Percentiles rank a stretch among this genome's conserved stretches.
Evolutionary conservation across 2,888 invertebrate species (phyloP).

Genomic region (Glaucopsyche alexis): DNA sequence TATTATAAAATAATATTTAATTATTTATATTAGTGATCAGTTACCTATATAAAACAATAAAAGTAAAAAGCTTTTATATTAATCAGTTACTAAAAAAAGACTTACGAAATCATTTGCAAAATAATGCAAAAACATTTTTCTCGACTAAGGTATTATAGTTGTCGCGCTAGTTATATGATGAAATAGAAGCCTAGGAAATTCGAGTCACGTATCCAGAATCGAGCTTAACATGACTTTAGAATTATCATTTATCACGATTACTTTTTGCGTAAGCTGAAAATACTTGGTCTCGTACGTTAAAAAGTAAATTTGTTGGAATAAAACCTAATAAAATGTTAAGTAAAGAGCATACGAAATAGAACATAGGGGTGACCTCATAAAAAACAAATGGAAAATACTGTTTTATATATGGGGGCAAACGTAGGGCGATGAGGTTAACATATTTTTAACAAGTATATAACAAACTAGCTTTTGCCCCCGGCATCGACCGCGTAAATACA

Average conservation of each 20-base stretch:
- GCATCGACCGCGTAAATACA: too few relatives aligned
- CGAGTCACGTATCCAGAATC: slow-evolving; percentile 19
- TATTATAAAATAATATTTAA: too few relatives aligned
- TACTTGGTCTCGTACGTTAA: neutral
- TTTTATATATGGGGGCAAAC: neutral
- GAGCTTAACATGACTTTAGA: slow-evolving; percentile 23
- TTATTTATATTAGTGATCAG: too few relatives aligned
- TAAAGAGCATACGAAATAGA: neutral
- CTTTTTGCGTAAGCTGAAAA: slow-evolving; percentile 18
- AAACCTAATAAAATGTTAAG: neutral
- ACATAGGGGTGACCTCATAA: neutral
- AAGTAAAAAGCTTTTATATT: too few relatives aligned
- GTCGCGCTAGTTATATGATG: slow-evolving; percentile 8
- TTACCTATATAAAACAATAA: too few relatives aligned
- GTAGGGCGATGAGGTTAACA: neutral
- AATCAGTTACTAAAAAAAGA: neutral
- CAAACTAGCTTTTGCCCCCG: too few relatives aligned
- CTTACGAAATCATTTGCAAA: neutral
- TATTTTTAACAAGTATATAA: neutral
- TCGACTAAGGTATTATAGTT: neutral
- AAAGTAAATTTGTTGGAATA: neutral
- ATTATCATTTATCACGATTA: slow-evolving; percentile 27
- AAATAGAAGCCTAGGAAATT: slow-evolving; percentile 12
- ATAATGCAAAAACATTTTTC: neutral
- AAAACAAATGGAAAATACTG: neutral